Percentiles rank a stretch among this genome's conserved stretches.
Conservation (phyloP, 2,888 invertebrate genomes). For the Platypus cylindrus region DNA sequence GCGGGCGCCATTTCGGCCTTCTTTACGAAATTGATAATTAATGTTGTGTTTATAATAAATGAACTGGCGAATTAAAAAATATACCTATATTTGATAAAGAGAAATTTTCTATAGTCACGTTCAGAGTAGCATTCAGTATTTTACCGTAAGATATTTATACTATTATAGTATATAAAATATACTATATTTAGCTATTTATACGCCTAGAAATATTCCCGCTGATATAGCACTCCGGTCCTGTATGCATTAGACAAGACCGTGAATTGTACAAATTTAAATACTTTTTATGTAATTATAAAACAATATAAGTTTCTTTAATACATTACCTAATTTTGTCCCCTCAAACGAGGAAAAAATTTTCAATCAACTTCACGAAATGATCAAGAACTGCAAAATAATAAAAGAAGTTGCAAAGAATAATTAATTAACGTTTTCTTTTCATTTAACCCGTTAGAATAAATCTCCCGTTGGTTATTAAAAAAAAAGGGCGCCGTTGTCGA, state of each 20-base stretch:
- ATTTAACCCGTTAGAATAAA: constrained; percentile 11
- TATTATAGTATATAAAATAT: too few species aligned
- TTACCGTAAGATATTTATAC: too few species aligned
- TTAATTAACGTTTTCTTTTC: constrained; percentile 13
- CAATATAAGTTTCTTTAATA: too few species aligned
- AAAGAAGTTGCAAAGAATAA: constrained; percentile 3
- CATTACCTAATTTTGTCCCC: neutral
- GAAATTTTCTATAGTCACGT: too few species aligned
- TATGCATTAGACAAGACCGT: too few species aligned
- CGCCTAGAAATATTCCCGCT: too few species aligned
- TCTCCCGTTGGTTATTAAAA: constrained; percentile 10
- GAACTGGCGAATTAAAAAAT: constrained; percentile 36
- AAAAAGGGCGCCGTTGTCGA: constrained; percentile 8
- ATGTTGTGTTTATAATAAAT: constrained; percentile 38
- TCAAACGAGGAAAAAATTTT: constrained; percentile 1
- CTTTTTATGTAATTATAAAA: too few species aligned
- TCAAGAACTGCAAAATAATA: constrained; percentile 1
- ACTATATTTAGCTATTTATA: too few species aligned
- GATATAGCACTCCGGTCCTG: too few species aligned
- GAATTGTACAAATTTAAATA: too few species aligned
- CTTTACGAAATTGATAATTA: constrained; percentile 34
- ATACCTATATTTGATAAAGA: too few species aligned
- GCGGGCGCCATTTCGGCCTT: constrained; percentile 21
- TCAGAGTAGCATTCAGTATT: too few species aligned
- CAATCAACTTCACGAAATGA: constrained; percentile 3